Evolutionary conservation across 1,140 invertebrate genomes (phyloP).

Genomic region (Drosophila rufa): DNA sequence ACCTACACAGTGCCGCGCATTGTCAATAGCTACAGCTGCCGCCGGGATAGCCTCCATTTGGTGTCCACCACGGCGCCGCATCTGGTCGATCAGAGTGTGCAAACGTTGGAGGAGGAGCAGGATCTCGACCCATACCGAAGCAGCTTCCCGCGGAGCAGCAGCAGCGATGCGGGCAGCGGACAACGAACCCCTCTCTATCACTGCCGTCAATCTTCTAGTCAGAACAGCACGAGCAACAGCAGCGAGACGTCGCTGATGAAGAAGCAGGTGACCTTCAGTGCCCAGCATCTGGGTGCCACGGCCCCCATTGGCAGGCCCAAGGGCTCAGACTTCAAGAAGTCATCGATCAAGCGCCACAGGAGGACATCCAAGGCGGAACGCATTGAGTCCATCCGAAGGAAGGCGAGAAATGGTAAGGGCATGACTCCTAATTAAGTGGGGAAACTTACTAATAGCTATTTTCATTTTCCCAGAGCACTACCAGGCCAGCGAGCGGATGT

Average conservation of each 20-base stretch:
- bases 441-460: neutral
- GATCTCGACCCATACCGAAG: slow-evolving; percentile 14
- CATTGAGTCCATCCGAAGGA: slow-evolving; percentile 41
- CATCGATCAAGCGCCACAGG: slow-evolving; percentile 52
- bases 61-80: slow-evolving; percentile 61
- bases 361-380: slow-evolving; percentile 39
- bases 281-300: slow-evolving; percentile 46
- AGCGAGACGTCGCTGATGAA: slow-evolving; percentile 55
- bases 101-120: slow-evolving; percentile 40
- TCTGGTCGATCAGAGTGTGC: slow-evolving; percentile 63
- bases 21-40: slow-evolving; percentile 69
- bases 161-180: slow-evolving; percentile 14
- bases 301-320: slow-evolving; percentile 3
- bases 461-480: slow-evolving; percentile 49
- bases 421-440: too few relatives aligned
- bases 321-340: slow-evolving; percentile 34
- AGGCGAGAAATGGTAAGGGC: slow-evolving; percentile 49
- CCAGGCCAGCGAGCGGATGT: slow-evolving; percentile 61
- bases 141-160: slow-evolving; percentile 18
- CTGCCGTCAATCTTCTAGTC: slow-evolving; percentile 69
- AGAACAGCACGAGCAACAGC: slow-evolving; percentile 59
- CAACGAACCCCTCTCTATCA: slow-evolving; percentile 30
- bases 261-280: slow-evolving; percentile 60
- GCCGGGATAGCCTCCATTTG: slow-evolving; percentile 61
- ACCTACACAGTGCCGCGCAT: slow-evolving; percentile 67